phyloP scores from a whole-genome alignment of 2,888 invertebrate genomes.

The Cephalotes varians region DNA sequence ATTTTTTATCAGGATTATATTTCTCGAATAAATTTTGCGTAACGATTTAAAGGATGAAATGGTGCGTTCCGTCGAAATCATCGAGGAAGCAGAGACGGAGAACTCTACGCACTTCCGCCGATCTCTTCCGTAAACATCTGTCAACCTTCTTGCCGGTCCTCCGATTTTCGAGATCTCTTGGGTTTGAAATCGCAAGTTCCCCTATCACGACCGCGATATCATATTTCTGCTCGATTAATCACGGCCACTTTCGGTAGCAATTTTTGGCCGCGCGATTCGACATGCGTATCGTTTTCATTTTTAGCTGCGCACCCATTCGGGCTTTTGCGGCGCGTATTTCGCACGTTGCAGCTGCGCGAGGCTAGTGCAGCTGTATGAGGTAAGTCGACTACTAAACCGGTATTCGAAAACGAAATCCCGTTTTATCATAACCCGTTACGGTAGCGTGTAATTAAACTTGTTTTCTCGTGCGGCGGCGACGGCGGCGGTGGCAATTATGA shows the following conservation, averaged over 20 bases:
- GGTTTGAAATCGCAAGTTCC: not conserved
- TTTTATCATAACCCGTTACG: slow-evolving; percentile 62
- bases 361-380: slow-evolving; percentile 37
- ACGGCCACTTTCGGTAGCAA: not conserved
- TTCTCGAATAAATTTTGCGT: slow-evolving; percentile 5
- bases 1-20: not conserved
- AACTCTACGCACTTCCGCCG: not conserved
- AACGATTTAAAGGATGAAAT: not conserved
- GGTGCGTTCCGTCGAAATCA: not conserved
- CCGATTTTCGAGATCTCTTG: not conserved
- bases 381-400: slow-evolving; percentile 48
- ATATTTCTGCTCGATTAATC: slow-evolving; percentile 14
- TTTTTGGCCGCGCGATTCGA: no score
- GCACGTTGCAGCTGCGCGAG: slow-evolving; percentile 27
- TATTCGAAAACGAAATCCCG: slow-evolving; percentile 56
- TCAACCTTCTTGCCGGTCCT: no score
- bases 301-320: not conserved
- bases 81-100: not conserved
- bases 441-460: slow-evolving; percentile 63
- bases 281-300: slow-evolving; percentile 13
- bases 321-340: slow-evolving; percentile 23
- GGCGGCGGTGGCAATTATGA: slow-evolving; percentile 54
- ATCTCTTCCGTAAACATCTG: not conserved
- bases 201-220: not conserved
- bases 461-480: slow-evolving; percentile 31